Evolutionary conservation across 2,888 invertebrate species (phyloP).

Genomic region (Nudaria mundana): DNA sequence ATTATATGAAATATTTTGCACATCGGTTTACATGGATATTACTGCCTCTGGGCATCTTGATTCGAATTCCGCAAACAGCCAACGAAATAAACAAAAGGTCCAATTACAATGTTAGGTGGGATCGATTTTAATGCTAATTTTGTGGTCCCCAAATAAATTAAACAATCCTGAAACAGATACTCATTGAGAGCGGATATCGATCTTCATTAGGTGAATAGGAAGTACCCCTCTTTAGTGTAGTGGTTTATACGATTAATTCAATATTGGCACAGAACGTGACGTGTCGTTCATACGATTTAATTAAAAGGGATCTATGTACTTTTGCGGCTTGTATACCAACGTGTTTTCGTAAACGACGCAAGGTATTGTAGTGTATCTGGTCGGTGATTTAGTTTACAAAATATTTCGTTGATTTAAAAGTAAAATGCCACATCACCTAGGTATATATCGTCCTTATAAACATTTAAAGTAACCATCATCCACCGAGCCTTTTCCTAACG

Average conservation of each 20-base stretch:
- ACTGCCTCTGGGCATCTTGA: conserved; percentile 22
- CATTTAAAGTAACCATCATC: too few relatives aligned
- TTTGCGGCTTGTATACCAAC: conserved; percentile 3
- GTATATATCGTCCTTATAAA: too few relatives aligned
- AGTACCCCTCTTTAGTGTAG: conserved; percentile 16
- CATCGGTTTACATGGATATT: conserved; percentile 11
- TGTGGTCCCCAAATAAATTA: conserved; percentile 57
- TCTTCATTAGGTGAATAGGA: conserved; percentile 23
- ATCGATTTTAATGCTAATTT: conserved; percentile 59
- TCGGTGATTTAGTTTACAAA: neutral
- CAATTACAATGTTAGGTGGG: conserved; percentile 53
- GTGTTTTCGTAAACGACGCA: conserved; percentile 3
- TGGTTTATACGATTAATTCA: conserved; percentile 19
- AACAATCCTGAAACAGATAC: conserved; percentile 39
- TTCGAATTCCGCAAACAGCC: conserved; percentile 5
- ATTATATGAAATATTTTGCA: too few relatives aligned
- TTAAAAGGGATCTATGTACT: conserved; percentile 11
- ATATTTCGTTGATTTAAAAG: neutral
- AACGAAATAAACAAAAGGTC: conserved; percentile 44
- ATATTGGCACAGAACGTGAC: conserved; percentile 6
- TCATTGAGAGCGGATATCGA: conserved; percentile 21
- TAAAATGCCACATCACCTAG: too few relatives aligned
- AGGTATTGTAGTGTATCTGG: neutral
- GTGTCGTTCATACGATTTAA: conserved; percentile 11
- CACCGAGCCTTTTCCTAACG: too few relatives aligned